Evolutionary conservation across 2,888 invertebrate species (phyloP), one percentile per base, ranked within the genome.

Genomic region (Coelopa pilipes): DNA sequence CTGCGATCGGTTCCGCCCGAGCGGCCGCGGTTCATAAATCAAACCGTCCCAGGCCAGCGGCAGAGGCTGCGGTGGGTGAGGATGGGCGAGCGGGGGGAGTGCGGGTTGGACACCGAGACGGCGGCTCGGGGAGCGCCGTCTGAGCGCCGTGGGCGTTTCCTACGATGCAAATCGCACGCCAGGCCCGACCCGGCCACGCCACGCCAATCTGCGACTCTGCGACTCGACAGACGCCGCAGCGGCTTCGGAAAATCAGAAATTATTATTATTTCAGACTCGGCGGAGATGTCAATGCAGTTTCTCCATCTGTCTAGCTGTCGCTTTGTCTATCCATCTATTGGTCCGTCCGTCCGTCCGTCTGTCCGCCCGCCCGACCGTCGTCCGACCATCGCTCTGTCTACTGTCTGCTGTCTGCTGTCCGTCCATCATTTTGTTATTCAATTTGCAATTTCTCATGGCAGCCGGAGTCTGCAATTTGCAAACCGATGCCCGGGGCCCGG

Each of bases 371-470:
- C 34, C 7, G 34, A 4, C 34, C 7, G 7, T 46, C n/a, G 65
- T 34, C 65, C 10, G 65, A 46, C 46, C n/a, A 46, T 57, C 11
- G 19, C 34, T 69, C 57, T 69, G 69, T 45, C n/a, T n/a, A n/a
- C n/a, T n/a, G n/a, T 34, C 34, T 34, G 34, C 34, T 34, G 34
- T 34, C 34, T 34, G 7, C 65, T 17, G 65, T 34, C 65, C 10
- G 65, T 65, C 46, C n/a, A 46, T 57, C 11, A 46, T 55, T 69
- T 69, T 69, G 69, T 45, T 57, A n/a, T 55, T 53, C 69, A 69
- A 69, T 57, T 69, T 59, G 19, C 55, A 69, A 69, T 69, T 57
- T 69, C 9, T 13, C 46, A 53, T 57, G 34, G 46, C n/a, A 47
- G 11, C 4, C 17, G 49, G 49, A 66, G 49, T 19, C 49, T 21